Evolutionary conservation across 2,113 vertebrate species (phyloP), one percentile per base, ranked within the genome.

Genomic region (Cinclus mexicanus): DNA sequence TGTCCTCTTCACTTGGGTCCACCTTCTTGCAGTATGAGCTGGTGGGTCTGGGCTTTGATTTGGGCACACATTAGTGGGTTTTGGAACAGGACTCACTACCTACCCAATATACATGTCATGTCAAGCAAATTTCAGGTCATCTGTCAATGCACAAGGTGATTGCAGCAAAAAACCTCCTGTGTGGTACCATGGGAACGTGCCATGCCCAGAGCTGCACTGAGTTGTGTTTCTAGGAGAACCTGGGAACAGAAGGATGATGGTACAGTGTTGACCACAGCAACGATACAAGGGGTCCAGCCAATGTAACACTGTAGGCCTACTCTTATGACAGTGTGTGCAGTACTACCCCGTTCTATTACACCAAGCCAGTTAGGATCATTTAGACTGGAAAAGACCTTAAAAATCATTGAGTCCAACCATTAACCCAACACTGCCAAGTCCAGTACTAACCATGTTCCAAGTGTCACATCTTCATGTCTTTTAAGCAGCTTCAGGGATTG

Each of bases 121-220:
- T 5, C 46, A 67, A 39, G 24, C 26, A 69, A 24, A 85, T 84
- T 88, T 89, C 53, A 80, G 26, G 33, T 50, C 24, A 41, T 28
- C 16, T 7, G 8, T 68, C 35, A 17, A 9, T 26, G 3, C 16
- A 37, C 0, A 0, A 5, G 5, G 10, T 41, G 13, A 7, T 44
- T 31, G 21, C 17, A 86, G 11, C 7, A 47, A 50, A 39, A 41
- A 63, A 41, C 26, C 37, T 26, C 23, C 29, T 4, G 1, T 49
- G 21, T 60, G 68, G 13, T 35, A 64, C 39, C 21, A 14, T 0
- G 1, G n/a, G 12, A 87, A 26, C 28, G 28, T 4, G 1, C 14
- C 8, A 25, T 55, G 6, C 8, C 31, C 31, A 68, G 23, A 26
- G 14, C 15, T 28, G 10, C 29, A 16, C 11, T 6, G 17, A 46